phyloP scores from a whole-genome alignment of 2,888 invertebrate genomes.

The Ametastegia equiseti region DNA sequence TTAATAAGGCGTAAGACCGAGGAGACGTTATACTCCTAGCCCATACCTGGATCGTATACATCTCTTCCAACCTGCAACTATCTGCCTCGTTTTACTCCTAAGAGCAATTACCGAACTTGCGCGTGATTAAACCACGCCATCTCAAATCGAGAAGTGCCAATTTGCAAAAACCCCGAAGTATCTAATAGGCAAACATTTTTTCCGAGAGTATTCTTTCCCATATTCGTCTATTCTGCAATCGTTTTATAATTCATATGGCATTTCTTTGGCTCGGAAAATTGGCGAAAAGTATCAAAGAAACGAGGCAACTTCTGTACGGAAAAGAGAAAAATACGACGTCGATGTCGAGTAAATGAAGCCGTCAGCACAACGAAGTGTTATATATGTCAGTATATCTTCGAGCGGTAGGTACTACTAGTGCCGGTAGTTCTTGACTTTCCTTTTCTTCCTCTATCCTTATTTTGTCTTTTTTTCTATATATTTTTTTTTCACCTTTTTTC shows the following conservation, averaged over 20 bases:
- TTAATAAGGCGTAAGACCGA: constrained; percentile 61
- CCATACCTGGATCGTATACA: not conserved
- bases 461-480: not conserved
- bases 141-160: constrained; percentile 65
- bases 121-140: constrained; percentile 65
- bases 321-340: constrained; percentile 18
- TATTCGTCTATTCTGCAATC: not conserved
- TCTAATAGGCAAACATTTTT: no score
- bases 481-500: not conserved
- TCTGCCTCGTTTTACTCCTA: constrained; percentile 68
- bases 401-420: not conserved
- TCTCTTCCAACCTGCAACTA: constrained; percentile 51
- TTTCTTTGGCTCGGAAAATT: not conserved
- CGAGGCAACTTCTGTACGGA: not conserved
- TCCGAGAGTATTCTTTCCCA: no score
- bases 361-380: constrained; percentile 30
- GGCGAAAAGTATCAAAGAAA: not conserved
- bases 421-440: not conserved
- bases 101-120: constrained; percentile 67
- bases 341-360: constrained; percentile 33
- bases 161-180: no score
- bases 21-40: constrained; percentile 62
- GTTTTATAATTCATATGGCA: constrained; percentile 8
- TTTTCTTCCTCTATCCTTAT: not conserved
- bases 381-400: constrained; percentile 32